Evolutionary conservation across 2,888 invertebrate genomes (phyloP).

Genomic region (Epirrita christyi): DNA sequence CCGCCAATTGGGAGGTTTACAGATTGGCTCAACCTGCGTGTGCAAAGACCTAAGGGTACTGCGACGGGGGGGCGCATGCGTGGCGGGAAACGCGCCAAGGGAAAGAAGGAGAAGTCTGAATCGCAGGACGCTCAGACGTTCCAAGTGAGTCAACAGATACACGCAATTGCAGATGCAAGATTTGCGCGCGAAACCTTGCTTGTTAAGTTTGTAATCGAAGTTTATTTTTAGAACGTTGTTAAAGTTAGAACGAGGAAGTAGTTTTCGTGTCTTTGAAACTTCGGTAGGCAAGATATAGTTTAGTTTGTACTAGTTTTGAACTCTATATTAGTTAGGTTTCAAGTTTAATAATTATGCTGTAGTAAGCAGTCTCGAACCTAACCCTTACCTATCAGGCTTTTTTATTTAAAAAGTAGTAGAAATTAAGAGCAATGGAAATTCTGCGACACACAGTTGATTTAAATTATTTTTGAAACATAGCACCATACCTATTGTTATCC

Average conservation of each 20-base stretch:
- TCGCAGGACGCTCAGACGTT: conserved; percentile 61
- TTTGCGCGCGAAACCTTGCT: conserved; percentile 52
- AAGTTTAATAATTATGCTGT: conserved; percentile 1
- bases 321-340: conserved; percentile 4
- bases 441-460: not conserved
- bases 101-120: conserved; percentile 46
- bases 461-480: not conserved
- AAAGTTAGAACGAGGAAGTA: conserved; percentile 34
- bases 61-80: conserved; percentile 65
- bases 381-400: not conserved
- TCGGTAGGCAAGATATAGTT: conserved; percentile 43
- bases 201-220: conserved; percentile 45
- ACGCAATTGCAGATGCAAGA: conserved; percentile 41
- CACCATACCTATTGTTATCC: not conserved
- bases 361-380: not conserved
- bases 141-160: conserved; percentile 64
- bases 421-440: not conserved
- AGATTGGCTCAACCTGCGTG: conserved; percentile 75
- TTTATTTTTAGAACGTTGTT: conserved; percentile 38
- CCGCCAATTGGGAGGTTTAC: conserved; percentile 75
- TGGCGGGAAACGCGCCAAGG: conserved; percentile 64
- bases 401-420: not conserved
- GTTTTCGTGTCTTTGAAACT: conserved; percentile 44
- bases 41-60: conserved; percentile 68
- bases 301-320: conserved; percentile 21